Evolutionary conservation across 2,797 vertebrate genomes (phyloP).

Genomic region (Enoplosus armatus): DNA sequence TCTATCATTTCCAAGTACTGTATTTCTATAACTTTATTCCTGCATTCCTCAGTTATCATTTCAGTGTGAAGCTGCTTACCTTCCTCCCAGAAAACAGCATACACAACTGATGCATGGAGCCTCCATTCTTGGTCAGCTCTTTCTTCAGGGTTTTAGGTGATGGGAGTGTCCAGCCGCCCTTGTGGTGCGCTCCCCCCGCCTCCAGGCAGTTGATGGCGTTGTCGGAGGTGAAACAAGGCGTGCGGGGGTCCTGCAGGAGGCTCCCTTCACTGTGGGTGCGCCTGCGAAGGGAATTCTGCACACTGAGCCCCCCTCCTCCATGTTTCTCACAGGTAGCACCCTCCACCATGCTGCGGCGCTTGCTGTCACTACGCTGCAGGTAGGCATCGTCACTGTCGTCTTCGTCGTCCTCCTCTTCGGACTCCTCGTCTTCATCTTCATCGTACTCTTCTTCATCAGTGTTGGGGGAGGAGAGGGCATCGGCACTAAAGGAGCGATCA

Average conservation of each 20-base stretch:
- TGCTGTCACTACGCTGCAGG: conserved; percentile 85
- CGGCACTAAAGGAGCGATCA: conserved; percentile 89
- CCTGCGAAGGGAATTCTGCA: conserved; percentile 93
- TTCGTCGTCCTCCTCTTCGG: conserved; percentile 85
- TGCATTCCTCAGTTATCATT: not conserved
- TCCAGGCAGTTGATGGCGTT: conserved; percentile 94
- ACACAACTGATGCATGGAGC: conserved; percentile 95
- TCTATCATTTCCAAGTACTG: not conserved
- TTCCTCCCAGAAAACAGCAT: conserved; percentile 95
- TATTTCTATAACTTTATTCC: not conserved
- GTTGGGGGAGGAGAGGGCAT: conserved; percentile 81
- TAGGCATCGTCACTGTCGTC: conserved; percentile 91
- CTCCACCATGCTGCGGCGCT: conserved; percentile 95
- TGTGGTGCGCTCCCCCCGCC: conserved; percentile 71
- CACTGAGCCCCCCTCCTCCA: conserved; percentile 85
- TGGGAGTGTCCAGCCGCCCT: conserved; percentile 90
- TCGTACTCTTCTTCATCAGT: conserved; percentile 84
- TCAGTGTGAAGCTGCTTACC: conserved; percentile 79
- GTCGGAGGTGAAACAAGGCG: conserved; percentile 93
- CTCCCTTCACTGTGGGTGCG: conserved; percentile 97
- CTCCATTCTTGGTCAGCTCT: conserved; percentile 92
- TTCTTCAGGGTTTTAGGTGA: conserved; percentile 95
- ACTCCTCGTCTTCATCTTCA: conserved; percentile 87
- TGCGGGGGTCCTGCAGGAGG: conserved; percentile 92
- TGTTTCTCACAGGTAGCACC: conserved; percentile 85